Evolutionary conservation across 2,888 invertebrate species (phyloP).

Genomic region (Eupithecia centaureata): DNA sequence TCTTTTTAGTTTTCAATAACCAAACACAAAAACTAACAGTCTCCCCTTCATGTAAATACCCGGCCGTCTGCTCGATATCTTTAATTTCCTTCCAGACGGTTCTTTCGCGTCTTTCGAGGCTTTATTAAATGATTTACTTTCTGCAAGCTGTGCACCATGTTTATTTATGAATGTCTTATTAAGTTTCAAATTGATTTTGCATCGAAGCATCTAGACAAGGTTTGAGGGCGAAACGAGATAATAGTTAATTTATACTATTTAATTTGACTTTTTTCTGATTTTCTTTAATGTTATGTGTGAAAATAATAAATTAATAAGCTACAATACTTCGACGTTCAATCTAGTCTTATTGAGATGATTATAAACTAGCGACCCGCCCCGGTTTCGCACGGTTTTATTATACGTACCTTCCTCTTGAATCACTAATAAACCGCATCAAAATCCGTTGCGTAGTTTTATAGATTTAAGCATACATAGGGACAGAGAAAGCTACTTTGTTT

Average conservation of each 20-base stretch:
- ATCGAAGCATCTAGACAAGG: background rate
- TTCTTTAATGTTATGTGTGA: too few species aligned
- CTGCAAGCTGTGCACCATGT: constrained; percentile 13
- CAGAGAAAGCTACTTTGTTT: too few species aligned
- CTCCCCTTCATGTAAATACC: constrained; percentile 30
- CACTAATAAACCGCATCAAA: too few species aligned
- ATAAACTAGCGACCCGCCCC: too few species aligned
- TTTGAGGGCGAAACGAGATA: background rate
- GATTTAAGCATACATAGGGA: too few species aligned
- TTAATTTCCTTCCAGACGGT: constrained; percentile 46
- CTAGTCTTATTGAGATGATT: too few species aligned
- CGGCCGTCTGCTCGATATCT: constrained; percentile 33
- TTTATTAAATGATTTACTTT: constrained; percentile 38
- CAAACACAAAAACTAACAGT: background rate
- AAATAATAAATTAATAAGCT: background rate
- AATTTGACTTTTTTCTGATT: background rate
- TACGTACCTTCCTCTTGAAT: too few species aligned
- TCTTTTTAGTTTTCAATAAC: background rate
- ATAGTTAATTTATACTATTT: background rate
- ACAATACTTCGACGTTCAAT: too few species aligned
- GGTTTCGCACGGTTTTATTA: too few species aligned
- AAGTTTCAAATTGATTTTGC: constrained; percentile 15
- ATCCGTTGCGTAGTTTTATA: too few species aligned
- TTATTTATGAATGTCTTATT: constrained; percentile 14
- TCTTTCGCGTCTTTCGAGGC: constrained; percentile 30